Conservation (phyloP, 2,888 invertebrate species). For the Ophonus ardosiacus region DNA sequence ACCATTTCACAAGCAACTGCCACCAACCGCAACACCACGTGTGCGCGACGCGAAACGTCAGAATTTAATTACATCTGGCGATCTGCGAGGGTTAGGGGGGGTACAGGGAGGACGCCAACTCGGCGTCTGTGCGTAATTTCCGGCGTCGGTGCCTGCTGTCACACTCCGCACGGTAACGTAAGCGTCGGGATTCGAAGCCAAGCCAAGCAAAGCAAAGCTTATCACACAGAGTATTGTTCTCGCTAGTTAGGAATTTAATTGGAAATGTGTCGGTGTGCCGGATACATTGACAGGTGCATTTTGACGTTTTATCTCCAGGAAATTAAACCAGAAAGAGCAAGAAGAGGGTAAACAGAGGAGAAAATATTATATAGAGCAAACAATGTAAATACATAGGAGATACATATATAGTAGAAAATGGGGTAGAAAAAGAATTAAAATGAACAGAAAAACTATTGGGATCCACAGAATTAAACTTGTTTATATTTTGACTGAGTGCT, state of each 20-base stretch:
- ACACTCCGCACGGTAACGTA: neutral
- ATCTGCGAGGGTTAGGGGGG: conserved; percentile 10
- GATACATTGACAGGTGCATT: conserved; percentile 49
- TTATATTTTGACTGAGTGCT: no score
- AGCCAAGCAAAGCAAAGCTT: neutral
- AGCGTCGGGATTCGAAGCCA: neutral
- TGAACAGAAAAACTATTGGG: no score
- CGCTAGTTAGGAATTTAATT: conserved; percentile 43
- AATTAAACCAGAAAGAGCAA: neutral
- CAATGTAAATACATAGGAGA: neutral
- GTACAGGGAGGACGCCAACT: neutral
- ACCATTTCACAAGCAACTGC: neutral
- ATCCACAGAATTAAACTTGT: no score
- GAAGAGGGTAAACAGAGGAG: neutral
- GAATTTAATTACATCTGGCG: conserved; percentile 44
- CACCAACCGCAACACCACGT: neutral
- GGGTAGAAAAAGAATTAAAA: no score
- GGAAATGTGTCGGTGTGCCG: conserved; percentile 32
- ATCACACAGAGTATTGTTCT: conserved; percentile 34
- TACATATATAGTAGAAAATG: no score
- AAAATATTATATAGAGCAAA: neutral
- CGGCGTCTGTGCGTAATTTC: conserved; percentile 36
- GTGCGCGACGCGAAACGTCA: conserved; percentile 13
- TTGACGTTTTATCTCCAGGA: conserved; percentile 40
- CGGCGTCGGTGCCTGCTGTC: conserved; percentile 34